Conservation (phyloP, 2,888 invertebrate species). For the Cheilosia vernalis region DNA sequence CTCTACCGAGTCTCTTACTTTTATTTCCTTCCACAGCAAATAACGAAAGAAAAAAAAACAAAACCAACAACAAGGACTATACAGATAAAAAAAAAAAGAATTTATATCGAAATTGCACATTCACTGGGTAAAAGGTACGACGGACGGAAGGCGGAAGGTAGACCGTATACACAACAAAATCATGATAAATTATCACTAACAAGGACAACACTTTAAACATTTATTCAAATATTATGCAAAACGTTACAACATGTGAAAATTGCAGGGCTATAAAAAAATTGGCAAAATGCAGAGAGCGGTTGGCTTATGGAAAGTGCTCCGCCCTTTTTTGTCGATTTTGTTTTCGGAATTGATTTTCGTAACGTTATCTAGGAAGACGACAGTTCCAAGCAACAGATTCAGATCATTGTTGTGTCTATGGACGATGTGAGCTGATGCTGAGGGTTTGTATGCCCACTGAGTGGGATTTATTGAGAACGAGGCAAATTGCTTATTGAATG, state of each 20-base stretch:
- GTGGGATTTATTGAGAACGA: slow-evolving; percentile 51
- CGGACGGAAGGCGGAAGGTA: slow-evolving; percentile 36
- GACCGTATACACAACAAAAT: slow-evolving; percentile 67
- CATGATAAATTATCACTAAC: slow-evolving; percentile 76
- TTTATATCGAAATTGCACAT: slow-evolving; percentile 65
- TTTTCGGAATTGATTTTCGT: slow-evolving; percentile 59
- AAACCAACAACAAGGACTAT: slow-evolving; percentile 8
- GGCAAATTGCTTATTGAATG: slow-evolving; percentile 66
- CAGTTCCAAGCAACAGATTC: slow-evolving; percentile 61
- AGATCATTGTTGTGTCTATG: slow-evolving; percentile 15
- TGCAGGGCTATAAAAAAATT: slow-evolving; percentile 54
- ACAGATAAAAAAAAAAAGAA: slow-evolving; percentile 14
- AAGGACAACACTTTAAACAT: slow-evolving; percentile 76
- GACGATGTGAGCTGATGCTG: background rate
- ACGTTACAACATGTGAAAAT: slow-evolving; percentile 69
- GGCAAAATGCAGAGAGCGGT: background rate
- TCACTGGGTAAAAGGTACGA: slow-evolving; percentile 23
- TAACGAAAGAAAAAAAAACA: slow-evolving; percentile 21
- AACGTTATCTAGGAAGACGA: slow-evolving; percentile 46
- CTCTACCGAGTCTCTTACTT: slow-evolving; percentile 4
- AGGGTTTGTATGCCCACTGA: slow-evolving; percentile 8
- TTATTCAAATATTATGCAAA: slow-evolving; percentile 76
- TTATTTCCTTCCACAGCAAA: slow-evolving; percentile 9
- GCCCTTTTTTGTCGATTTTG: slow-evolving; percentile 18
- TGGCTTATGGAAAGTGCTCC: background rate